Conservation (phyloP, 2,888 invertebrate genomes). For the Amiota minor region DNA sequence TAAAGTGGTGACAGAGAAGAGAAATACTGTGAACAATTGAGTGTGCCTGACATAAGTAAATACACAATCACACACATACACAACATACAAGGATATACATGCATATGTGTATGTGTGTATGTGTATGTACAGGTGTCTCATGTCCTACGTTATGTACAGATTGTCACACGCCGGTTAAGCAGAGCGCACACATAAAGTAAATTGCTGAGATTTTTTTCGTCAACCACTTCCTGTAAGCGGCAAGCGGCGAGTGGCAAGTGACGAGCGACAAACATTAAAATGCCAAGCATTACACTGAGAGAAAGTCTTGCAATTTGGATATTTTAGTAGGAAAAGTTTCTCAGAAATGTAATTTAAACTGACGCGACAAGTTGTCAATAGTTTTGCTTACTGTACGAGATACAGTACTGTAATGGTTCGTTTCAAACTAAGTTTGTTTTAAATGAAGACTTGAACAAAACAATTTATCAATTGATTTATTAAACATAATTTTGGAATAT, state of each 20-base stretch:
- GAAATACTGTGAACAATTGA: no score
- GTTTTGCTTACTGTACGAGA: background rate
- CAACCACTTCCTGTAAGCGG: constrained; percentile 9
- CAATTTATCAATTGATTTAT: no score
- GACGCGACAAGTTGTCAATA: background rate
- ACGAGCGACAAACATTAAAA: constrained; percentile 7
- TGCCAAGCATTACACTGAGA: constrained; percentile 11
- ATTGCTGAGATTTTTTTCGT: constrained; percentile 53
- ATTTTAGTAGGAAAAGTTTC: background rate
- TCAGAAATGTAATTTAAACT: background rate
- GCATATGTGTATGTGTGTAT: constrained; percentile 40
- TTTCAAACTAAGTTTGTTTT: no score
- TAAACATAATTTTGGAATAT: no score
- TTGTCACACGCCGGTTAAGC: constrained; percentile 53
- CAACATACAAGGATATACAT: constrained; percentile 25
- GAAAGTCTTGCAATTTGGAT: background rate
- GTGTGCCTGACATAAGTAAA: constrained; percentile 6
- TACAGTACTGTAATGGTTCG: no score
- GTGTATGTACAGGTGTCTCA: constrained; percentile 26
- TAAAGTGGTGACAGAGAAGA: no score
- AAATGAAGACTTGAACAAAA: no score
- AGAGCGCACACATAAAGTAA: constrained; percentile 60
- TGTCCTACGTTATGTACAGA: constrained; percentile 56
- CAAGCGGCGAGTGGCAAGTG: no score
- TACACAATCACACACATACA: constrained; percentile 31